A percentile compares a stretch with the other conserved stretches of the same genome.
These are phyloP conservation scores for Eira barbara DNA, from an alignment of 2,113 vertebrate species.

Conservation along the genomic window DNA sequence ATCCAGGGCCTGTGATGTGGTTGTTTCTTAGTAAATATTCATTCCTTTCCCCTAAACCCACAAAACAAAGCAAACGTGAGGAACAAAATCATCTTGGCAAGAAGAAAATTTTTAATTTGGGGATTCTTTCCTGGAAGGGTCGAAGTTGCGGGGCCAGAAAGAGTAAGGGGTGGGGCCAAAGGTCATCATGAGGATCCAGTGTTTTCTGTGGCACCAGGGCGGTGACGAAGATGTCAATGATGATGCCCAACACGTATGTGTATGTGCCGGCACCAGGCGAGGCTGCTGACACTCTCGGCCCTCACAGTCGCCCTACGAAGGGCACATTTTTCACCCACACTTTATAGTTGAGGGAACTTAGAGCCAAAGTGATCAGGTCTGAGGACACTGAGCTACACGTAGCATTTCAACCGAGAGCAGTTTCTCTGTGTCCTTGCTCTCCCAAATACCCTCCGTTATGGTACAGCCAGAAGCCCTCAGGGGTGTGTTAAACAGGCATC, in stretches of 20 bases:
- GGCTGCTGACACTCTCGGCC: not conserved
- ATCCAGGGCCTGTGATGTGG: not conserved
- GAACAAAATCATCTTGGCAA: not conserved
- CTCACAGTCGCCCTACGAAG: not conserved
- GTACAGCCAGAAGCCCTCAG: not conserved
- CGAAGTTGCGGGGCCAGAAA: not conserved
- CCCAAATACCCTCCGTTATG: no score
- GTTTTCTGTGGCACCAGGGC: not conserved
- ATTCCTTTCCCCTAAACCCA: not conserved
- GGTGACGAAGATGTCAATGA: not conserved
- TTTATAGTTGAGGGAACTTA: not conserved
- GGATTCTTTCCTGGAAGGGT: not conserved
- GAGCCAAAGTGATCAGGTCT: not conserved
- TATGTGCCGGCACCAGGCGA: no score
- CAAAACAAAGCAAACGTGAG: not conserved
- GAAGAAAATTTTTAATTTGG: not conserved
- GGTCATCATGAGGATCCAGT: not conserved
- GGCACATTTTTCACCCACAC: not conserved
- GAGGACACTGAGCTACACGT: not conserved
- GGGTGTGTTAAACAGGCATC: not conserved
- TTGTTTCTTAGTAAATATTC: not conserved
- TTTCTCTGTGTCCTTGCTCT: not conserved
- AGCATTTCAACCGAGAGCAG: not conserved
- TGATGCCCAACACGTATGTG: not conserved
- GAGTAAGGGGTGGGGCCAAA: not conserved